Percentiles rank a stretch among this genome's conserved stretches.
These are phyloP conservation scores for Argyresthia albistria DNA, from an alignment of 2,888 invertebrate species.

Conservation along the genomic window DNA sequence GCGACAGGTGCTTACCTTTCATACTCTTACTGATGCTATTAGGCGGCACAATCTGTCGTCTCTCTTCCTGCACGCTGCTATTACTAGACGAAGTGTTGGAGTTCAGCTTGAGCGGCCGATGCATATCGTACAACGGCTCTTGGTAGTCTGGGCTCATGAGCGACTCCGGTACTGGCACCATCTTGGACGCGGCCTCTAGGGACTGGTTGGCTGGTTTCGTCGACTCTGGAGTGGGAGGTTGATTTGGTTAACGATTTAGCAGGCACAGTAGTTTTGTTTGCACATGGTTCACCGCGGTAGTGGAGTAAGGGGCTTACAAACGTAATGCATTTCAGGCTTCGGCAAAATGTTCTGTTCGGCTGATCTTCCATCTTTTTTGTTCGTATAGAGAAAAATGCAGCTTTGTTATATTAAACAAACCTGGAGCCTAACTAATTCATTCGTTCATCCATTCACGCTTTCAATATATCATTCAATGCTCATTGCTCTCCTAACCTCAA, in stretches of 20 bases:
- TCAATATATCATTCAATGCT: too few species aligned
- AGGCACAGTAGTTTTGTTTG: neutral
- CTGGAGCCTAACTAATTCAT: too few species aligned
- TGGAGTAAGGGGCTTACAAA: too few species aligned
- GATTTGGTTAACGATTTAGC: neutral
- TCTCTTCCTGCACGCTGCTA: conserved; percentile 46
- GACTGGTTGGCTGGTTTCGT: conserved; percentile 64
- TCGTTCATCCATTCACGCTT: conserved; percentile 16
- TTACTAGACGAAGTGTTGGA: conserved; percentile 43
- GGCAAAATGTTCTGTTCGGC: too few species aligned
- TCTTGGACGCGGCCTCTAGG: conserved; percentile 86
- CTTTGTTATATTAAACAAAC: too few species aligned
- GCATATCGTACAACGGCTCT: conserved; percentile 62
- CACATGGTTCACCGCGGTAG: too few species aligned
- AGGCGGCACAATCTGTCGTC: conserved; percentile 21
- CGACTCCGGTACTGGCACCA: conserved; percentile 90
- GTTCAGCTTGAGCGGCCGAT: conserved; percentile 42
- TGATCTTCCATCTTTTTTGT: too few species aligned
- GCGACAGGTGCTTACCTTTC: too few species aligned
- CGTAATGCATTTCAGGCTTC: too few species aligned
- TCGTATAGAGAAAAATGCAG: too few species aligned
- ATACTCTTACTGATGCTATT: conserved; percentile 29
- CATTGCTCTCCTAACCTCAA: conserved; percentile 49
- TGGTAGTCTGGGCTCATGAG: conserved; percentile 88
- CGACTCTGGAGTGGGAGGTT: neutral